Percentiles rank a stretch among this genome's conserved stretches.
Conservation (phyloP, 2,113 vertebrate genomes). For the Lepus europaeus region DNA sequence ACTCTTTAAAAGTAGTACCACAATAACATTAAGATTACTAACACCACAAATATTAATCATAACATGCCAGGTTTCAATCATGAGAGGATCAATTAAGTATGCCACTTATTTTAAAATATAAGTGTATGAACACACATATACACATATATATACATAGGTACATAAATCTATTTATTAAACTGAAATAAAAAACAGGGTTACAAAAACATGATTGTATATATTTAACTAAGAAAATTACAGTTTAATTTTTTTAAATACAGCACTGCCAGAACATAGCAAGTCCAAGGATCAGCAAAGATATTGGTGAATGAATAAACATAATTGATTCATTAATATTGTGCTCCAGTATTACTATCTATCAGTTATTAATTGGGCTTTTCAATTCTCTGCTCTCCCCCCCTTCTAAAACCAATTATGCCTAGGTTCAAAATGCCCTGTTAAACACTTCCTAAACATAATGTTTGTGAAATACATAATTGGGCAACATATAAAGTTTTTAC, state of each 20-base stretch:
- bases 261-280: conserved; percentile 67
- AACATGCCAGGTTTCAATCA: conserved; percentile 35
- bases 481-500: conserved; percentile 70
- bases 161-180: conserved; percentile 19
- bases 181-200: conserved; percentile 53
- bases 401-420: conserved; percentile 76
- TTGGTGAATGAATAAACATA: conserved; percentile 67
- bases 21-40: conserved; percentile 32
- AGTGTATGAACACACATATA: background rate
- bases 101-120: conserved; percentile 51
- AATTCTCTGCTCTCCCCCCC: conserved; percentile 26
- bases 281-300: conserved; percentile 73
- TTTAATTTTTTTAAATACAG: conserved; percentile 29
- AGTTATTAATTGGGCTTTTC: conserved; percentile 77
- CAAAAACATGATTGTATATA: conserved; percentile 45
- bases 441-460: conserved; percentile 59
- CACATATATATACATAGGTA: background rate
- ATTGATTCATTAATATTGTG: conserved; percentile 77
- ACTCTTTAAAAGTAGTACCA: conserved; percentile 63
- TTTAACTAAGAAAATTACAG: conserved; percentile 59
- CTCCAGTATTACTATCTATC: conserved; percentile 64
- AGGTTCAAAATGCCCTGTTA: conserved; percentile 56
- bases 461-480: conserved; percentile 70
- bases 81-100: conserved; percentile 43
- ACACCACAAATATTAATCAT: conserved; percentile 30